phyloP scores from a whole-genome alignment of 1,140 invertebrate genomes.

The Drosophila biarmipes region DNA sequence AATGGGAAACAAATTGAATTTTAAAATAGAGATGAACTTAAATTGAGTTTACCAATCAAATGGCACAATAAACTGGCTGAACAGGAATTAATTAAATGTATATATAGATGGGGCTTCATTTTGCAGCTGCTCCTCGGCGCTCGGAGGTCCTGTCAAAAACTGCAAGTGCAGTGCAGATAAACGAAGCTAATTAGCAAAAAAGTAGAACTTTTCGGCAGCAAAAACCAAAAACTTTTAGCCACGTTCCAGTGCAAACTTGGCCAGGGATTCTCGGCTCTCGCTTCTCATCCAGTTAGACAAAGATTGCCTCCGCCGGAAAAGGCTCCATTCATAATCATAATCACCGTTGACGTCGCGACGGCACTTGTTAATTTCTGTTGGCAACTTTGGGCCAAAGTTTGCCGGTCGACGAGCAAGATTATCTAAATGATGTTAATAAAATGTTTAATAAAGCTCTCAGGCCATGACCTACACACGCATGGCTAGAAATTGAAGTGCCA shows the following conservation, averaged over 20 bases:
- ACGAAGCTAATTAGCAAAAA: constrained; percentile 60
- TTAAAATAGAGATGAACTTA: constrained; percentile 22
- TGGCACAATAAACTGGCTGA: constrained; percentile 12
- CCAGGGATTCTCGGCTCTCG: not conserved
- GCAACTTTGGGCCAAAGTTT: constrained; percentile 34
- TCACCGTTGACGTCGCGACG: constrained; percentile 24
- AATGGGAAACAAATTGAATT: constrained; percentile 34
- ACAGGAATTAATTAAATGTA: constrained; percentile 35
- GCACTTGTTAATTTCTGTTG: constrained; percentile 54
- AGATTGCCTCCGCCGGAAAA: constrained; percentile 15
- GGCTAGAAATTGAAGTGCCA: not conserved
- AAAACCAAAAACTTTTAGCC: constrained; percentile 33
- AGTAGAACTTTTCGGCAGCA: constrained; percentile 26
- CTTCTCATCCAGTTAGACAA: constrained; percentile 28
- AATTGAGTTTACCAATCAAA: constrained; percentile 29
- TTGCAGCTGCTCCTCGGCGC: constrained; percentile 7
- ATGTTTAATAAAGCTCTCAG: constrained; percentile 28
- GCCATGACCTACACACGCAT: constrained; percentile 19
- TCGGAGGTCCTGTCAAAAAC: constrained; percentile 16
- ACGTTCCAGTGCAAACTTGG: constrained; percentile 40
- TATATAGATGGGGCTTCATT: constrained; percentile 5
- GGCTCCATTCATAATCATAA: constrained; percentile 45
- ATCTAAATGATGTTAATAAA: constrained; percentile 59
- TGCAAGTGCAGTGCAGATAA: constrained; percentile 47
- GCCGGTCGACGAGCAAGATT: constrained; percentile 16